phyloP scores from a whole-genome alignment of 2,888 invertebrate species.

The Oxystoma pomonae region DNA sequence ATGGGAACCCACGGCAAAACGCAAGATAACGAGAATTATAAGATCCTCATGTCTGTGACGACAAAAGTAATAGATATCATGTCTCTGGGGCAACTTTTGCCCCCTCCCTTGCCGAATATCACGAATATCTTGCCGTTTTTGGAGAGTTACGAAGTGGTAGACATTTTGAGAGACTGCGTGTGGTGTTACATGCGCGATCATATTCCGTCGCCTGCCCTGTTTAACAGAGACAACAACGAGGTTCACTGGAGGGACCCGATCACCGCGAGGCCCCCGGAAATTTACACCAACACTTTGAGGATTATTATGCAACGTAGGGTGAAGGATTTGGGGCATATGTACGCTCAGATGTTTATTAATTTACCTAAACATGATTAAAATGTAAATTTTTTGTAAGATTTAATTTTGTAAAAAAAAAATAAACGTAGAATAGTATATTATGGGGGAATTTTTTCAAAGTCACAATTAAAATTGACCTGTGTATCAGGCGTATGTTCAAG shows the following conservation, averaged over 20 bases:
- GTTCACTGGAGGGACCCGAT: conserved; percentile 76
- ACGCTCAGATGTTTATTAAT: conserved; percentile 66
- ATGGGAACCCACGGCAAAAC: conserved; percentile 44
- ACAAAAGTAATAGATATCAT: conserved; percentile 71
- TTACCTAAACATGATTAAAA: conserved; percentile 38
- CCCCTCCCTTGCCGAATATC: conserved; percentile 75
- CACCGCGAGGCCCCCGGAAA: conserved; percentile 63
- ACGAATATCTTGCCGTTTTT: conserved; percentile 71
- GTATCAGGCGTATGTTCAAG: conserved; percentile 78
- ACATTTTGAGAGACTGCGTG: conserved; percentile 77
- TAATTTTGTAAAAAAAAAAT: too few relatives aligned
- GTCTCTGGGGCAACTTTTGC: conserved; percentile 80
- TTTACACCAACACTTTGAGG: conserved; percentile 76
- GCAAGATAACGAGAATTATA: conserved; percentile 39
- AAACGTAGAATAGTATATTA: too few relatives aligned
- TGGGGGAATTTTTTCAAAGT: conserved; percentile 91
- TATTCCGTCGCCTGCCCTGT: conserved; percentile 81
- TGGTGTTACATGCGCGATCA: conserved; percentile 89
- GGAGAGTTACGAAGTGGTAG: conserved; percentile 69
- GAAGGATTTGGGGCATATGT: conserved; percentile 68
- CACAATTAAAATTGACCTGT: conserved; percentile 87
- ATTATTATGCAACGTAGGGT: conserved; percentile 78
- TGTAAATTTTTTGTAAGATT: too few relatives aligned
- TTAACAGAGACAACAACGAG: conserved; percentile 63
- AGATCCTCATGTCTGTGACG: conserved; percentile 51